phyloP scores from a whole-genome alignment of 2,113 vertebrate species.

The Callopanchax toddi region DNA sequence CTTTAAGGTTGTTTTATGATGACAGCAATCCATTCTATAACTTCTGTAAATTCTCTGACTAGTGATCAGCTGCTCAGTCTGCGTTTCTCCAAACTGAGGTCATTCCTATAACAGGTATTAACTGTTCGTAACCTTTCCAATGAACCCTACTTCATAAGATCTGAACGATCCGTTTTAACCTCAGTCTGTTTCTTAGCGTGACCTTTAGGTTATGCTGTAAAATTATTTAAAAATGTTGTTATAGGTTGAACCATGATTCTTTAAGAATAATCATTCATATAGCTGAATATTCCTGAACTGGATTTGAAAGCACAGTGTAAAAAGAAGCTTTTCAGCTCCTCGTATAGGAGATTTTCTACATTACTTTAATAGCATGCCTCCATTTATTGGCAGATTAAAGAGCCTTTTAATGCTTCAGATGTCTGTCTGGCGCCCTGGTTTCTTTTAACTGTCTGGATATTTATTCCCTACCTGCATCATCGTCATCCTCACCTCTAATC shows the following conservation, averaged over 20 bases:
- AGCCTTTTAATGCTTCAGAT: slow-evolving; percentile 43
- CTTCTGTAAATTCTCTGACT: no score
- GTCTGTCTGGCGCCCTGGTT: slow-evolving; percentile 43
- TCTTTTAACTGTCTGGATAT: slow-evolving; percentile 41
- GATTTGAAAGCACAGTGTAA: slow-evolving; percentile 10
- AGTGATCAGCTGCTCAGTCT: no score
- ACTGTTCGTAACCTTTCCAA: no score
- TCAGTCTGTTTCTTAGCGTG: no score
- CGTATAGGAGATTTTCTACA: slow-evolving; percentile 11
- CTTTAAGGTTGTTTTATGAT: no score
- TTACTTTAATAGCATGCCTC: slow-evolving; percentile 43
- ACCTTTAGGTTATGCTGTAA: no score
- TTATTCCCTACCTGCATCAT: slow-evolving; percentile 35
- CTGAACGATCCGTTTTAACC: no score
- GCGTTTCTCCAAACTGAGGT: no score
- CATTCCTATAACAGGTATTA: no score
- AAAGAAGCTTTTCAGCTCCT: slow-evolving; percentile 1
- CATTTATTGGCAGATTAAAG: slow-evolving; percentile 52
- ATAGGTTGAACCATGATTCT: neutral
- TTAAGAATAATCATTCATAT: slow-evolving; percentile 11
- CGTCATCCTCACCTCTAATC: slow-evolving; percentile 38
- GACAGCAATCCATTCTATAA: no score
- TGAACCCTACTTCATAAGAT: no score
- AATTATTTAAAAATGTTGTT: neutral
- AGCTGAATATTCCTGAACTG: slow-evolving; percentile 2